A percentile compares a stretch with the other conserved stretches of the same genome.
Evolutionary conservation across 1,140 invertebrate genomes (phyloP).

Genomic region (Drosophila trapezifrons): DNA sequence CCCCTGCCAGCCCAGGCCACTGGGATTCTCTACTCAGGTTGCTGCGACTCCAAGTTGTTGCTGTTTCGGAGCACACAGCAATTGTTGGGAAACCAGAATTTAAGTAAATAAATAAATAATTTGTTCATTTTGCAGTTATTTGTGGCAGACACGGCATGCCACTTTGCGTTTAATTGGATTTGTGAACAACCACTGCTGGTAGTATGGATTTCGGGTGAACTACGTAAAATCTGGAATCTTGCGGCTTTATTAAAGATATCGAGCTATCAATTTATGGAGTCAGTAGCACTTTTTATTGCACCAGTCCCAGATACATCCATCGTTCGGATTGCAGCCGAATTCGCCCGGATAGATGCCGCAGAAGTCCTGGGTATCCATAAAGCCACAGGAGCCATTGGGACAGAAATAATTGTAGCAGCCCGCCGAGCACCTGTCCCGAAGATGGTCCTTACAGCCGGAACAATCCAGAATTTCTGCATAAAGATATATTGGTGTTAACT

Average conservation of each 20-base stretch:
- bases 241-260: not conserved
- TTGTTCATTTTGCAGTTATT: no score
- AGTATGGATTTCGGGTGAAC: no score
- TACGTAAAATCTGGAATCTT: not conserved
- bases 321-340: slow-evolving; percentile 52
- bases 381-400: slow-evolving; percentile 47
- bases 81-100: no score
- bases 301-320: slow-evolving; percentile 74
- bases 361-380: slow-evolving; percentile 55
- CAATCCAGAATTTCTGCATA: slow-evolving; percentile 61
- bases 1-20: no score
- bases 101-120: no score
- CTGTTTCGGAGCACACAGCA: no score
- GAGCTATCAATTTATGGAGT: not conserved
- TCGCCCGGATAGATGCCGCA: slow-evolving; percentile 61
- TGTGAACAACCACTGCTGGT: no score
- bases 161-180: no score
- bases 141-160: no score
- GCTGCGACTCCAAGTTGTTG: no score
- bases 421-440: slow-evolving; percentile 51
- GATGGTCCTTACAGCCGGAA: slow-evolving; percentile 60
- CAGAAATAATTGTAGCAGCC: slow-evolving; percentile 68
- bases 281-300: slow-evolving; percentile 52
- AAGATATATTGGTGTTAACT: not conserved
- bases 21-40: no score